A percentile compares a stretch with the other conserved stretches of the same genome.
These are phyloP conservation scores for Drosophila stalkeri DNA, from an alignment of 2,888 invertebrate genomes.

Conservation along the genomic window DNA sequence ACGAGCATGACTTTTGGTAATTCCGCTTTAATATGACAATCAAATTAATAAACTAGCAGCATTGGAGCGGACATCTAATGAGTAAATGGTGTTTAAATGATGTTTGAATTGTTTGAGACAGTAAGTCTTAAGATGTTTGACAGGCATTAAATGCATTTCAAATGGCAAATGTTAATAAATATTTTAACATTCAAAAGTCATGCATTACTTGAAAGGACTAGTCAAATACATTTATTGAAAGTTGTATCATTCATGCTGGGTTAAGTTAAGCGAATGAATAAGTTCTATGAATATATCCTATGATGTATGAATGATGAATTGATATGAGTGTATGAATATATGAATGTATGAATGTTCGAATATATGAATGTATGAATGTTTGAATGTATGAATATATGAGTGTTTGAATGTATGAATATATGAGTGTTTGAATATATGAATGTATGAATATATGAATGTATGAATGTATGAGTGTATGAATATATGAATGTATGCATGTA, in stretches of 20 bases:
- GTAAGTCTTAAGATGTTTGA: too few relatives aligned
- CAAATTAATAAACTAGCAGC: slow-evolving; percentile 7
- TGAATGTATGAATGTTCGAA: too few relatives aligned
- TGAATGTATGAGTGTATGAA: too few relatives aligned
- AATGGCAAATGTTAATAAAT: too few relatives aligned
- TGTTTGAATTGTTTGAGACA: background rate
- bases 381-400: too few relatives aligned
- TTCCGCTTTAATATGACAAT: slow-evolving; percentile 68
- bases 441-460: background rate
- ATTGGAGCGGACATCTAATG: background rate
- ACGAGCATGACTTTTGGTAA: slow-evolving; percentile 58
- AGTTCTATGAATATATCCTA: too few relatives aligned
- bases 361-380: background rate
- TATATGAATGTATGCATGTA: too few relatives aligned
- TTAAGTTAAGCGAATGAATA: background rate
- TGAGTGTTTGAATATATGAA: background rate
- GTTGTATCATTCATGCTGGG: background rate
- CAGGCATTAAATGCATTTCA: too few relatives aligned
- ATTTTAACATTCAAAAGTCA: too few relatives aligned
- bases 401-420: background rate
- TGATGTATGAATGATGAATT: too few relatives aligned
- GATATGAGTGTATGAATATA: too few relatives aligned
- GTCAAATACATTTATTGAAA: background rate
- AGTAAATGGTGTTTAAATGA: background rate
- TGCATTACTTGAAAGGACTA: too few relatives aligned